phyloP scores from a whole-genome alignment of 2,888 invertebrate genomes.

The Chrysolina haemoptera region DNA sequence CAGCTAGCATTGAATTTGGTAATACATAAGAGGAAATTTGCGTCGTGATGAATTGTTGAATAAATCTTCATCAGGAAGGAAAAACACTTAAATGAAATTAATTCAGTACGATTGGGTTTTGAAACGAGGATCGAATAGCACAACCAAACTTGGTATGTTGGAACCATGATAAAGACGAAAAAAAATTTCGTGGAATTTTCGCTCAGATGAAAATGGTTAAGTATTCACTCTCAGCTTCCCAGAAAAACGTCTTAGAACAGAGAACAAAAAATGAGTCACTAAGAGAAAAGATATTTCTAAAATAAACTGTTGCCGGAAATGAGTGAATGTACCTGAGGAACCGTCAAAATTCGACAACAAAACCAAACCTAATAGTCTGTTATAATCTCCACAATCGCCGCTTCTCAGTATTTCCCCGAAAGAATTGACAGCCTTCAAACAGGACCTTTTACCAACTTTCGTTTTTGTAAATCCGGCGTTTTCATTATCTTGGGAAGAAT shows the following conservation, averaged over 20 bases:
- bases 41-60: no score
- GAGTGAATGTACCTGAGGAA: neutral
- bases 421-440: neutral
- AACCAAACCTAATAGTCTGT: neutral
- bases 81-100: no score
- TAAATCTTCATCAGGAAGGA: no score
- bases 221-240: no score
- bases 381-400: neutral
- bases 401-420: neutral
- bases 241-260: neutral
- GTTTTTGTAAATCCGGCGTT: neutral
- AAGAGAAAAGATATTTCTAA: neutral
- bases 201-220: no score
- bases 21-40: no score
- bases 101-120: no score
- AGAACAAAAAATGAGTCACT: neutral
- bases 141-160: no score
- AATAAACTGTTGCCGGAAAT: neutral
- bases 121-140: no score
- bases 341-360: neutral
- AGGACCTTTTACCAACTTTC: constrained; percentile 1
- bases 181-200: no score
- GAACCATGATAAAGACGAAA: no score
- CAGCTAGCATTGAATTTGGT: no score
- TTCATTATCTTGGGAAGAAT: neutral